Evolutionary conservation across 2,888 invertebrate genomes (phyloP).

Genomic region (Abrostola triplasia): DNA sequence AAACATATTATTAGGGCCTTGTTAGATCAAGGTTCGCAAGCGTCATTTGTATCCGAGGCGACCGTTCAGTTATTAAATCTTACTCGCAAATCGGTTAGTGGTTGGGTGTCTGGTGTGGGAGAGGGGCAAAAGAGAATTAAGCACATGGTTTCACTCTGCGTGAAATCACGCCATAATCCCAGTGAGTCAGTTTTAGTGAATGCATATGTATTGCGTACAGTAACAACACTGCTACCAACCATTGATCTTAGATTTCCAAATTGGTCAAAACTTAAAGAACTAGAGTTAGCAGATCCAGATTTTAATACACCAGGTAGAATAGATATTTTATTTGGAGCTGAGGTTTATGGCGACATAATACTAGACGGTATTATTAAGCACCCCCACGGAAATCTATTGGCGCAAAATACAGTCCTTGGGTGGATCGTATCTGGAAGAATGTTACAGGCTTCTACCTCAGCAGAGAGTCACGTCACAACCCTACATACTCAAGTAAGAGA

Average conservation of each 20-base stretch:
- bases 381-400: conserved; percentile 15
- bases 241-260: background rate
- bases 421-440: conserved; percentile 24
- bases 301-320: conserved; percentile 7
- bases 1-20: conserved; percentile 11
- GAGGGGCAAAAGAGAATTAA: conserved; percentile 5
- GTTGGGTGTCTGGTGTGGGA: conserved; percentile 6
- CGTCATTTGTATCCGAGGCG: conserved; percentile 13
- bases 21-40: conserved; percentile 20
- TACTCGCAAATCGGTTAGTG: background rate
- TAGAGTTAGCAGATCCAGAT: conserved; percentile 4
- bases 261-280: background rate
- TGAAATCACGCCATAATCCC: conserved; percentile 15
- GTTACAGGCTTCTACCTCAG: conserved; percentile 6
- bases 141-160: conserved; percentile 9
- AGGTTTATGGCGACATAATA: conserved; percentile 4
- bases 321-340: conserved; percentile 10
- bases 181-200: background rate
- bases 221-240: conserved; percentile 19
- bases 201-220: conserved; percentile 13
- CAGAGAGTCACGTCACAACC: background rate
- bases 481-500: conserved; percentile 24
- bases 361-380: conserved; percentile 11
- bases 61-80: conserved; percentile 11
- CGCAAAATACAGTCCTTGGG: conserved; percentile 21